phyloP scores from a whole-genome alignment of 2,888 invertebrate genomes.

The Hypomecis punctinalis region DNA sequence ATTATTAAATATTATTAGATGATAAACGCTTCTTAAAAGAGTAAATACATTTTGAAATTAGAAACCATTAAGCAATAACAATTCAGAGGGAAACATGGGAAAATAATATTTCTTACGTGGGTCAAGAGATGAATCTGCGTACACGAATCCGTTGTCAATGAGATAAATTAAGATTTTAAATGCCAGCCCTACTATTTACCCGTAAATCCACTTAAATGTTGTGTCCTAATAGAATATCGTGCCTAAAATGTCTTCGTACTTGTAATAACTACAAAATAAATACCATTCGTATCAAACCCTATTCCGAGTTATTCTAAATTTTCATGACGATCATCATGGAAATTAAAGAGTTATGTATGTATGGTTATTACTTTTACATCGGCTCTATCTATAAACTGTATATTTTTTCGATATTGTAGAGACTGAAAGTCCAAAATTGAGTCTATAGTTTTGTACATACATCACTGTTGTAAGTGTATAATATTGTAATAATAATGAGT shows the following conservation, averaged over 20 bases:
- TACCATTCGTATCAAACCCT: slow-evolving; percentile 43
- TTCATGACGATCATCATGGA: slow-evolving; percentile 8
- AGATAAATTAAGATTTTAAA: background rate
- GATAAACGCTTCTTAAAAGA: too few species aligned
- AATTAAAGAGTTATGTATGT: slow-evolving; percentile 39
- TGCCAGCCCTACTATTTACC: slow-evolving; percentile 46
- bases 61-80: too few species aligned
- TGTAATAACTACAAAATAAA: slow-evolving; percentile 25
- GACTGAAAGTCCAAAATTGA: slow-evolving; percentile 85
- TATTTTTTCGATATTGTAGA: slow-evolving; percentile 75
- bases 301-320: slow-evolving; percentile 60
- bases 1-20: too few species aligned
- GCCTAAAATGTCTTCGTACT: slow-evolving; percentile 52
- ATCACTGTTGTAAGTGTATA: slow-evolving; percentile 82
- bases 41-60: too few species aligned
- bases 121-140: too few species aligned
- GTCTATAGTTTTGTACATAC: slow-evolving; percentile 85
- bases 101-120: too few species aligned
- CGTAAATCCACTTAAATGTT: slow-evolving; percentile 31
- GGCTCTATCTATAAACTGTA: slow-evolving; percentile 64
- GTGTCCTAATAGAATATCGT: slow-evolving; percentile 32
- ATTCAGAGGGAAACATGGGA: too few species aligned
- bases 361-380: slow-evolving; percentile 50
- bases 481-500: slow-evolving; percentile 76
- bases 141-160: too few species aligned